Evolutionary conservation across 2,888 invertebrate genomes (phyloP).

Genomic region (Sesia bembeciformis): DNA sequence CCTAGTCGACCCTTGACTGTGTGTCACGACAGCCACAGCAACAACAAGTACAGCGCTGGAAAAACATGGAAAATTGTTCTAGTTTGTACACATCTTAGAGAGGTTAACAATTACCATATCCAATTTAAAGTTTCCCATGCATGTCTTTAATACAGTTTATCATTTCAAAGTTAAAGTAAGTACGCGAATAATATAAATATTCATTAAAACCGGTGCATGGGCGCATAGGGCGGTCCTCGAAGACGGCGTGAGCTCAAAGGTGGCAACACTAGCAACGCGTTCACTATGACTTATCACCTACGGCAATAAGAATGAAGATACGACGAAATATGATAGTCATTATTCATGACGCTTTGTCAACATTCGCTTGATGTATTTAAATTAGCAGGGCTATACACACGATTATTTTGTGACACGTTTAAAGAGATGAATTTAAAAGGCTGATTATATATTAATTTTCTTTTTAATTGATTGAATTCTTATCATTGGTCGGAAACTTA

Average conservation of each 20-base stretch:
- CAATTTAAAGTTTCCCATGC: constrained; percentile 15
- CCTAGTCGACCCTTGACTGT: too few species aligned
- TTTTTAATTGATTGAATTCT: too few species aligned
- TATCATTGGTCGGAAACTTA: too few species aligned
- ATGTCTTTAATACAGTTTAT: constrained; percentile 8
- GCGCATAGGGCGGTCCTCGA: constrained; percentile 29
- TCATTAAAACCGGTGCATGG: constrained; percentile 48
- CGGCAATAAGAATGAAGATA: constrained; percentile 53
- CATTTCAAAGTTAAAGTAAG: constrained; percentile 33
- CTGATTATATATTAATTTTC: too few species aligned
- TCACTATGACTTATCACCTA: constrained; percentile 50
- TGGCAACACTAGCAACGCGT: constrained; percentile 28
- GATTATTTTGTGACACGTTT: too few species aligned
- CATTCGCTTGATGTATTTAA: constrained; percentile 52
- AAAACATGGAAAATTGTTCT: too few species aligned
- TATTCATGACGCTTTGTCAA: constrained; percentile 58
- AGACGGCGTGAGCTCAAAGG: constrained; percentile 29
- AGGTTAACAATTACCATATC: constrained; percentile 1
- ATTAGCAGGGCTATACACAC: constrained; percentile 35
- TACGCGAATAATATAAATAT: constrained; percentile 53
- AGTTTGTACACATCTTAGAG: too few species aligned
- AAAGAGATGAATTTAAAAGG: too few species aligned
- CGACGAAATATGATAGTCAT: constrained; percentile 61
- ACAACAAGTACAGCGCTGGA: too few species aligned
- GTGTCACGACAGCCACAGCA: too few species aligned